Evolutionary conservation across 1,140 invertebrate species (phyloP).

Genomic region (Dufourea novaeangliae): DNA sequence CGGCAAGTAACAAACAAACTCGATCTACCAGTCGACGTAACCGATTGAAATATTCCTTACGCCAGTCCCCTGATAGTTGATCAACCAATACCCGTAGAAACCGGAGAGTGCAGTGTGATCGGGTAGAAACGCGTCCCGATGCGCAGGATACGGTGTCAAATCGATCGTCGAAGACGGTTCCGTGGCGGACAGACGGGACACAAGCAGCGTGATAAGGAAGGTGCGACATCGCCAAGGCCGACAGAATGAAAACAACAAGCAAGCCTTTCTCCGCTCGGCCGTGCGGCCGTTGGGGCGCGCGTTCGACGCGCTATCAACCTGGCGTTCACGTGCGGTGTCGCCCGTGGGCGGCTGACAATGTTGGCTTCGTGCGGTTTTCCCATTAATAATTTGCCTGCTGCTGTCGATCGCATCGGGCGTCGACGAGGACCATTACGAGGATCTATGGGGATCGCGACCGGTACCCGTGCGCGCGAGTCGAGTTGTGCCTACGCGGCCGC

Average conservation of each 20-base stretch:
- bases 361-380: conserved; percentile 41
- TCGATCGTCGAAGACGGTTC: background rate
- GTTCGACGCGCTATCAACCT: conserved; percentile 16
- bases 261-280: conserved; percentile 50
- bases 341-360: conserved; percentile 50
- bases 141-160: background rate
- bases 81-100: too few relatives aligned
- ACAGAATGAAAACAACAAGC: conserved; percentile 31
- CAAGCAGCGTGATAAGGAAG: conserved; percentile 43
- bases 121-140: background rate
- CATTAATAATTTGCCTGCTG: conserved; percentile 56
- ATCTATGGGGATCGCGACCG: conserved; percentile 66
- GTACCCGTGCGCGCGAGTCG: conserved; percentile 50
- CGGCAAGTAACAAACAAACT: too few relatives aligned
- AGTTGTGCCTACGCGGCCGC: conserved; percentile 63
- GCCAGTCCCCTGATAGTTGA: too few relatives aligned
- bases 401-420: conserved; percentile 41
- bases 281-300: background rate
- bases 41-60: too few relatives aligned
- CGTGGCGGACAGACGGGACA: conserved; percentile 13
- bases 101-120: background rate
- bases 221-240: conserved; percentile 57
- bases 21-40: too few relatives aligned
- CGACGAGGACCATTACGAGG: conserved; percentile 35
- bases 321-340: conserved; percentile 45